Percentiles rank a stretch among this genome's conserved stretches.
Evolutionary conservation across 2,797 vertebrate genomes (phyloP).

Genomic region (Uromys caudimaculatus): DNA sequence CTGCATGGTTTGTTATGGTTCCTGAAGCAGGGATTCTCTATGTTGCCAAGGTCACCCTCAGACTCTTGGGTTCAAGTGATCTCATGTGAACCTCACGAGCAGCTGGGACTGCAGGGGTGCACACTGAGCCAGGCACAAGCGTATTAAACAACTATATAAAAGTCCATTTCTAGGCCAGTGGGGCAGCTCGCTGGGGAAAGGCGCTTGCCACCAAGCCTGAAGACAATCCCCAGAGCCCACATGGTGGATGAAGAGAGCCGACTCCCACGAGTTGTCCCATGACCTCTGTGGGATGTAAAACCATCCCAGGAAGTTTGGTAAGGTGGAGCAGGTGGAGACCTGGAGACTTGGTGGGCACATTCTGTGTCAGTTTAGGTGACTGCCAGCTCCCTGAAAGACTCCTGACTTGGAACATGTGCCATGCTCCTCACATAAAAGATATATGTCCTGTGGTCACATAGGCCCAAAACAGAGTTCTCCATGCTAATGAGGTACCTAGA

Average conservation of each 20-base stretch:
- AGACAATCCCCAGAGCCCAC: no score
- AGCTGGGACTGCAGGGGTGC: background rate
- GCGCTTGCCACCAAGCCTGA: background rate
- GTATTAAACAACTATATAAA: no score
- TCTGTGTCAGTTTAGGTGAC: no score
- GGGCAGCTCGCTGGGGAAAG: background rate
- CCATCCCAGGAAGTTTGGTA: no score
- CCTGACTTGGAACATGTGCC: no score
- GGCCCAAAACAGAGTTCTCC: background rate
- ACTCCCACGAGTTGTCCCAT: background rate
- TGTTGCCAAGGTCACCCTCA: background rate
- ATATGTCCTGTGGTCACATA: background rate
- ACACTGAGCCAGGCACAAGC: background rate
- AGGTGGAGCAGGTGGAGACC: no score
- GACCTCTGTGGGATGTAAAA: background rate
- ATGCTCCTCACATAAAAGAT: background rate
- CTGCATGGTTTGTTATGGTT: background rate
- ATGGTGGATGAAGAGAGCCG: background rate
- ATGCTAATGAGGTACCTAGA: background rate
- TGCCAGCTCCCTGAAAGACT: no score
- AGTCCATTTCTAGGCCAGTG: background rate
- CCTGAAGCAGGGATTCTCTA: background rate
- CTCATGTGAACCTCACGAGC: background rate
- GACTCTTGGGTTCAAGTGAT: background rate
- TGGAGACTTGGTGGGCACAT: no score